Evolutionary conservation across 2,113 vertebrate species (phyloP), one percentile per base, ranked within the genome.

Genomic region (Platichthys stellatus): DNA sequence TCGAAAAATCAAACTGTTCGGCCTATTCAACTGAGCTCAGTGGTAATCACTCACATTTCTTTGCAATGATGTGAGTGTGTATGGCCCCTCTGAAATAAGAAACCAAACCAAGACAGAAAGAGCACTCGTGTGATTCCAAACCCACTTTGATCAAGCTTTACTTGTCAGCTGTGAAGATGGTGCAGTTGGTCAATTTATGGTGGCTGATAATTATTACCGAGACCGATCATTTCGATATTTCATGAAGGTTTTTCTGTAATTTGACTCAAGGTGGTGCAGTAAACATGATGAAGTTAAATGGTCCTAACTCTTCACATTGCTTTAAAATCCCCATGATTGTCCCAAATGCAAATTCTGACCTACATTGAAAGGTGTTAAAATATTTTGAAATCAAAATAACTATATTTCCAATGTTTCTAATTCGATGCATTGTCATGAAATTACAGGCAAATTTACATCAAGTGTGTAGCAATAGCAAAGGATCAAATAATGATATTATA

Each of bases 61-160:
- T 69, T 11, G 15, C 21, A 20, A 64, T 15, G 38, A 26, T 7
- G 69, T 3, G 68, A 70, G 35, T 72, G 68, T 38, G 23, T 38
- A 54, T 9, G 20, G 49, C 40, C n/a, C 49, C 45, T 51, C 11
- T 72, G 45, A 58, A 87, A 84, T 76, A 83, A 78, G 63, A 86
- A 78, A 82, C 70, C 43, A 18, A 28, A 63, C 53, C 77, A 73
- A 65, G 66, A 65, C 43, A 28, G 66, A 40, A 12, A 12, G 49
- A 49, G 72, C 63, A 43, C 72, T n/a, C 20, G 49, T 63, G 57
- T 40, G 74, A 80, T 63, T 59, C 31, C 5, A 21, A 69, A 54
- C 21, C n/a, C 4, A 31, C 58, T 84, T 63, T 61, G 40, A 79
- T 61, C 26, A 23, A 12, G 18, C 45, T 69, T 72, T 51, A 26